These are phyloP conservation scores for Diaprepes abbreviatus DNA, from an alignment of 2,888 invertebrate genomes.

Conservation along the genomic window DNA sequence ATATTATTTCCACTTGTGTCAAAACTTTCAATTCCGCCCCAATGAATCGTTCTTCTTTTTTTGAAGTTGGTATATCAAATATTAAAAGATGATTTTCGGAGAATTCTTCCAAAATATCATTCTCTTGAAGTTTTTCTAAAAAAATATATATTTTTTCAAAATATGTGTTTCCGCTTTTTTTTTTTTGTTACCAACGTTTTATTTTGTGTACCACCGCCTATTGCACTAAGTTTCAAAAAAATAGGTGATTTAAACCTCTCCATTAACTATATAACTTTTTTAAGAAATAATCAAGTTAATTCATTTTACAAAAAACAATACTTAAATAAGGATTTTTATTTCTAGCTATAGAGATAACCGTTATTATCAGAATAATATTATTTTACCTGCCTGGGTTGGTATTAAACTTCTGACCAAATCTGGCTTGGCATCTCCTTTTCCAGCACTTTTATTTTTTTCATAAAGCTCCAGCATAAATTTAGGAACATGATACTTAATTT, in stretches of 20 bases:
- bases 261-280: no score
- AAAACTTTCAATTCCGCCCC: constrained; percentile 64
- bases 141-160: no score
- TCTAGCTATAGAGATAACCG: no score
- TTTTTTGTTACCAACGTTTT: no score
- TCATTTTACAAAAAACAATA: no score
- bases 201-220: no score
- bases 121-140: constrained; percentile 55
- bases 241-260: no score
- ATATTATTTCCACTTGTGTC: constrained; percentile 60
- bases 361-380: background rate
- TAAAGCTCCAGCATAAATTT: constrained; percentile 67
- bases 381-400: constrained; percentile 63
- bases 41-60: constrained; percentile 61
- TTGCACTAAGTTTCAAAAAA: no score
- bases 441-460: constrained; percentile 60
- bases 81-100: constrained; percentile 62
- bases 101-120: constrained; percentile 54
- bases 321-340: no score
- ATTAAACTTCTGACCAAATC: constrained; percentile 65
- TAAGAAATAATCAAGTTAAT: no score
- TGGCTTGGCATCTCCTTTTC: constrained; percentile 53
- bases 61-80: constrained; percentile 62
- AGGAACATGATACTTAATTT: constrained; percentile 60
- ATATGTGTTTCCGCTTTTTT: no score